Evolutionary conservation across 1,140 invertebrate species (phyloP).

Genomic region (Dendroctonus valens): DNA sequence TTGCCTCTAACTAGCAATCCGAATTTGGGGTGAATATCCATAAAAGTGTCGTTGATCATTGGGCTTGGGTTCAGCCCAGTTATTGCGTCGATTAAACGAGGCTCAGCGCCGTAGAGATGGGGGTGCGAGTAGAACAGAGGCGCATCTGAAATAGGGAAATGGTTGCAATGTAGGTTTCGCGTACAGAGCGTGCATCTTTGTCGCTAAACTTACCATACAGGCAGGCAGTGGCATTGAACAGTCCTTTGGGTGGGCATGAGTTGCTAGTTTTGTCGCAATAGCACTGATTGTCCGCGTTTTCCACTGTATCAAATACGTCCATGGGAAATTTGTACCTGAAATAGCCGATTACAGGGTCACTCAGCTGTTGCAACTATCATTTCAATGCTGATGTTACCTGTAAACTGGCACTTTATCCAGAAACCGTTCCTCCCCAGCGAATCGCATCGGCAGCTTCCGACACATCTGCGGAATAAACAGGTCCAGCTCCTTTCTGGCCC

Average conservation of each 20-base stretch:
- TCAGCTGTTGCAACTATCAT: constrained; percentile 38
- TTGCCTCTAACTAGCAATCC: constrained; percentile 63
- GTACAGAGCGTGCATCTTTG: no score
- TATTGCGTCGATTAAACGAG: constrained; percentile 57
- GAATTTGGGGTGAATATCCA: constrained; percentile 72
- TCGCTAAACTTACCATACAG: constrained; percentile 59
- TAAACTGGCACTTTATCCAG: constrained; percentile 55
- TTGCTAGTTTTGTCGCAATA: constrained; percentile 64
- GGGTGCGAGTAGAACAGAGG: constrained; percentile 71
- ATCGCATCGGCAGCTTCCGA: constrained; percentile 64
- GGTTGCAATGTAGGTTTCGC: no score
- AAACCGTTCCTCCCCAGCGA: constrained; percentile 60
- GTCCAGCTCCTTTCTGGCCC: constrained; percentile 57
- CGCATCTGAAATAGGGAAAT: constrained; percentile 46
- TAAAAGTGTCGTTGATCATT: constrained; percentile 56
- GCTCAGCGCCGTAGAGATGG: constrained; percentile 73
- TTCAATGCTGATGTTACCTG: constrained; percentile 42
- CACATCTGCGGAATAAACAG: constrained; percentile 74
- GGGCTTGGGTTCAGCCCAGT: constrained; percentile 63
- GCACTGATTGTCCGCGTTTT: constrained; percentile 68
- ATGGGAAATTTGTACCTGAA: constrained; percentile 61
- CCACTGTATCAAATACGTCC: constrained; percentile 62
- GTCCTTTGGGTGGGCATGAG: constrained; percentile 66
- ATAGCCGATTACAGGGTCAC: constrained; percentile 42
- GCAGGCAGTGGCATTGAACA: constrained; percentile 73